These are phyloP conservation scores for Xenops minutus DNA, from an alignment of 2,797 vertebrate genomes.

Conservation along the genomic window DNA sequence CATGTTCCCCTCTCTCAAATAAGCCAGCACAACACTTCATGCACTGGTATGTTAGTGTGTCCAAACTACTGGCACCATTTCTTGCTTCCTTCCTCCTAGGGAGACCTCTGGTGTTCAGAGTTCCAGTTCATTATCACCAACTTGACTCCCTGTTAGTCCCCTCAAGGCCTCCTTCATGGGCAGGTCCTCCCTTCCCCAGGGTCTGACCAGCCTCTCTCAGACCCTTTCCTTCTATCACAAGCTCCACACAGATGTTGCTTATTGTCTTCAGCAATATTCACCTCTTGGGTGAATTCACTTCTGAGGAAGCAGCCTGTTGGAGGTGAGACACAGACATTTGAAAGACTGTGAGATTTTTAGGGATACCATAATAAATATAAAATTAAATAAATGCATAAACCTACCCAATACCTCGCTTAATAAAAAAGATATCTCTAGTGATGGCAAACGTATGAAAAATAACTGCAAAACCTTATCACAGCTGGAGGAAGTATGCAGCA, in stretches of 20 bases:
- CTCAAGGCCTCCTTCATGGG: background rate
- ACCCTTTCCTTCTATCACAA: background rate
- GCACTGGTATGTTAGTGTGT: fast-evolving
- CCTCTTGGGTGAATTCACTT: background rate
- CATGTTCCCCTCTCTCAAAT: background rate
- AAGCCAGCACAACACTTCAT: background rate
- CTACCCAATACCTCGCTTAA: background rate
- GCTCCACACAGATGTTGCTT: background rate
- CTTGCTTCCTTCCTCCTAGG: background rate
- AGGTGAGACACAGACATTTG: background rate
- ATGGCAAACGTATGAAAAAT: background rate
- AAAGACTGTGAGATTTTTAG: background rate
- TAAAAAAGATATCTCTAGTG: background rate
- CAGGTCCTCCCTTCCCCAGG: fast-evolving
- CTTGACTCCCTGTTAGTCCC: background rate
- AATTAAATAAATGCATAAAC: background rate
- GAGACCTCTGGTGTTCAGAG: background rate
- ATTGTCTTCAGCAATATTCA: background rate
- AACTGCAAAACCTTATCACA: background rate
- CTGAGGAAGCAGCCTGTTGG: background rate
- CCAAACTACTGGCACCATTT: background rate
- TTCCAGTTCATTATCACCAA: background rate
- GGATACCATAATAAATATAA: background rate
- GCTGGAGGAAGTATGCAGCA: background rate
- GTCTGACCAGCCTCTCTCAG: background rate